phyloP scores from a whole-genome alignment of 2,113 vertebrate genomes.

The Hystrix cristata region DNA sequence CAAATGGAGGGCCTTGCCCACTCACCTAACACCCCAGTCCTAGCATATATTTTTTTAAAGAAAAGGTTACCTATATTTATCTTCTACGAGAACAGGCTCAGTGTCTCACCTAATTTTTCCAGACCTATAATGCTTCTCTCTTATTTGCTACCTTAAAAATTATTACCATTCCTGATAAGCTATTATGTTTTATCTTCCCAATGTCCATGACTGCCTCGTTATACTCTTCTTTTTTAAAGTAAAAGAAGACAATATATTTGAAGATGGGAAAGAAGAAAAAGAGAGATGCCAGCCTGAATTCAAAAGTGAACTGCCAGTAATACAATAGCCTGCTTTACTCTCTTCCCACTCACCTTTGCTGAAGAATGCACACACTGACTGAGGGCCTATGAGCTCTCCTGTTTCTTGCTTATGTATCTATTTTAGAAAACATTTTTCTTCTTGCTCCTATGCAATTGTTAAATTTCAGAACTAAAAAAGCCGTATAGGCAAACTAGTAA shows the following conservation, averaged over 20 bases:
- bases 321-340: neutral
- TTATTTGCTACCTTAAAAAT: constrained; percentile 44
- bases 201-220: neutral
- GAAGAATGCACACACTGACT: neutral
- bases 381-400: neutral
- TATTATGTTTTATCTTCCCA: neutral
- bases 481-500: neutral
- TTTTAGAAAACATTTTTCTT: constrained; percentile 46
- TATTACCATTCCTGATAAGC: constrained; percentile 33
- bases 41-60: neutral
- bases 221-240: too few species aligned
- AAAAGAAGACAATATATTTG: too few species aligned
- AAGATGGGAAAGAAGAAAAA: too few species aligned
- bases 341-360: neutral
- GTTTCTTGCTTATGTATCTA: neutral
- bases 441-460: neutral
- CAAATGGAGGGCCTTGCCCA: neutral
- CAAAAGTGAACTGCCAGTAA: too few species aligned
- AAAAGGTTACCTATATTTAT: constrained; percentile 25
- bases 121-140: neutral
- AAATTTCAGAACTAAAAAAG: constrained; percentile 41
- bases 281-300: too few species aligned
- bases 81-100: constrained; percentile 19
- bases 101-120: constrained; percentile 32
- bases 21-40: neutral